phyloP scores from a whole-genome alignment of 2,888 invertebrate genomes.

The Epinotia nisella region DNA sequence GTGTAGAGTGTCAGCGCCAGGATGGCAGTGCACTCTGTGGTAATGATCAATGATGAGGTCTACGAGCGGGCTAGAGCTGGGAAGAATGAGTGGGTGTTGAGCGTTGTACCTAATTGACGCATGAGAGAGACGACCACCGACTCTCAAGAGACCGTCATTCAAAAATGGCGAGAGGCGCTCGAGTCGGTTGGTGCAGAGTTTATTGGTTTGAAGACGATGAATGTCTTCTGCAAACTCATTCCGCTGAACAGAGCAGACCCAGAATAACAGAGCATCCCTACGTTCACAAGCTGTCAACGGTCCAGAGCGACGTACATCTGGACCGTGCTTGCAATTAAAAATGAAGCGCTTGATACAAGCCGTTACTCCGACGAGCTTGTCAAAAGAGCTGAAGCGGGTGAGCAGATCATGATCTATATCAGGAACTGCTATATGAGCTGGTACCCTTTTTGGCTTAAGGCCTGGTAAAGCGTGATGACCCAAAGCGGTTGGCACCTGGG shows the following conservation, averaged over 20 bases:
- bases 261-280: constrained; percentile 14
- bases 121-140: constrained; percentile 20
- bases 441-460: no score
- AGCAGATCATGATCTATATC: no score
- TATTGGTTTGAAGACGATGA: not conserved
- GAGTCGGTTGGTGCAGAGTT: constrained; percentile 3
- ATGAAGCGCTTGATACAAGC: constrained; percentile 26
- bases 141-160: constrained; percentile 10
- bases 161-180: constrained; percentile 16
- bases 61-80: constrained; percentile 8
- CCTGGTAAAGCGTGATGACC: no score
- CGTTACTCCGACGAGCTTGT: constrained; percentile 23
- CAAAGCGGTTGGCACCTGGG: no score
- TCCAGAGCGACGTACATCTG: constrained; percentile 4
- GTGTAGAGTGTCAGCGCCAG: not conserved
- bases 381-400: not conserved
- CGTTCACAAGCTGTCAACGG: constrained; percentile 15
- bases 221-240: constrained; percentile 3
- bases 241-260: constrained; percentile 18
- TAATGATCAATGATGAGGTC: constrained; percentile 15
- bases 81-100: constrained; percentile 7
- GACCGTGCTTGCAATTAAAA: constrained; percentile 8
- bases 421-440: no score
- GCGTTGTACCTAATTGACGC: not conserved
- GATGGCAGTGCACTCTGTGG: not conserved